Evolutionary conservation across 1,140 invertebrate genomes (phyloP).

Genomic region (Physella acuta): DNA sequence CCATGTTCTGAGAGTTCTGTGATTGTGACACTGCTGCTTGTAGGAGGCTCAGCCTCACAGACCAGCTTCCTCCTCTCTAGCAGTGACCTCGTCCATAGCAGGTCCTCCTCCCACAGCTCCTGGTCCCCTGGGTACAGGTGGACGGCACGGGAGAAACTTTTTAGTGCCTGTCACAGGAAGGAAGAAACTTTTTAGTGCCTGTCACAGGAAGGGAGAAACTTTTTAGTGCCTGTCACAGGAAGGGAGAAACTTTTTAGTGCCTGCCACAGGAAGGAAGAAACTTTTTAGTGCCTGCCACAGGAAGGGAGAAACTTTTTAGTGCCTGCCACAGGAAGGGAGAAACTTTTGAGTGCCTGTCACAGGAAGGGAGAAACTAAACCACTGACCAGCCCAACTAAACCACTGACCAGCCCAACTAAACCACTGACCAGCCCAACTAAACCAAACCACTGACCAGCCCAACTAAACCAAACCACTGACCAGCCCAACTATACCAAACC

Average conservation of each 20-base stretch:
- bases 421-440: too few relatives aligned
- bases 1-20: constrained; percentile 7
- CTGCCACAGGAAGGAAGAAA: constrained; percentile 30
- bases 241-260: constrained; percentile 55
- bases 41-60: background rate
- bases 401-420: too few relatives aligned
- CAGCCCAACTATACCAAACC: background rate
- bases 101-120: constrained; percentile 60
- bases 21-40: background rate
- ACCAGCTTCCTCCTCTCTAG: constrained; percentile 31
- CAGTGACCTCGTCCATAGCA: constrained; percentile 46
- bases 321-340: background rate
- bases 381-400: too few relatives aligned
- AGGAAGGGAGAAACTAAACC: background rate
- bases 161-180: constrained; percentile 49
- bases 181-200: constrained; percentile 58
- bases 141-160: constrained; percentile 57
- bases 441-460: too few relatives aligned
- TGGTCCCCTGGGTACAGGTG: constrained; percentile 55
- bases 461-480: too few relatives aligned
- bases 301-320: background rate
- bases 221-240: constrained; percentile 49
- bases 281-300: background rate
- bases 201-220: constrained; percentile 44
- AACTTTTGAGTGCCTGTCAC: background rate